A percentile compares a stretch with the other conserved stretches of the same genome.
Evolutionary conservation across 2,888 invertebrate species (phyloP).

Genomic region (Onchidella celtica): DNA sequence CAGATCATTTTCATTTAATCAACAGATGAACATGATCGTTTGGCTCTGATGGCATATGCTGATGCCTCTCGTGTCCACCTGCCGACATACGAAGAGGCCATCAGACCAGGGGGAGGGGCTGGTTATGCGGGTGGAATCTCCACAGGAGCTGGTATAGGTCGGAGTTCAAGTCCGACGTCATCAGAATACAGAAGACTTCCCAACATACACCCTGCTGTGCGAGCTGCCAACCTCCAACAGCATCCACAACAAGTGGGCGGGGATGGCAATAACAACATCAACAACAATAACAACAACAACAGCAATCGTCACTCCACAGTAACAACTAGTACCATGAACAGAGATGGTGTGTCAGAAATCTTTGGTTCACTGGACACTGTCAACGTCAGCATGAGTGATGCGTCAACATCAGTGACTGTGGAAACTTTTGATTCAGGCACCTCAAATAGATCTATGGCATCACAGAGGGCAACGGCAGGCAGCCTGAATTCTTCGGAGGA

Average conservation of each 20-base stretch:
- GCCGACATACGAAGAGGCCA: constrained; percentile 83
- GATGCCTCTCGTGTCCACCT: constrained; percentile 81
- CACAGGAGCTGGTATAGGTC: not conserved
- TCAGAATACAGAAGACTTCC: constrained; percentile 75
- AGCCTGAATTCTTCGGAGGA: constrained; percentile 82
- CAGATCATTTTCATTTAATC: too few relatives aligned
- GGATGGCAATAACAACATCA: constrained; percentile 51
- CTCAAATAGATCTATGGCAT: constrained; percentile 81
- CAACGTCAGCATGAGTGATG: constrained; percentile 81
- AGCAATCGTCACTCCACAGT: constrained; percentile 74
- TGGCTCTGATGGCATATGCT: constrained; percentile 83
- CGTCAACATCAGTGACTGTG: constrained; percentile 83
- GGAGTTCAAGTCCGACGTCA: constrained; percentile 46
- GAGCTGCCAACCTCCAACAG: constrained; percentile 47
- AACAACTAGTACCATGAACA: constrained; percentile 74
- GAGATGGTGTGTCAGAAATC: constrained; percentile 73
- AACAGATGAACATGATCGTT: constrained; percentile 80
- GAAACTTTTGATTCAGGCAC: constrained; percentile 82
- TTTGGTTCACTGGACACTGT: constrained; percentile 84
- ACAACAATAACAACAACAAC: constrained; percentile 52
- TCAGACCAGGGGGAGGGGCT: constrained; percentile 61
- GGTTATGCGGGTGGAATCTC: constrained; percentile 17
- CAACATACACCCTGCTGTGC: constrained; percentile 68
- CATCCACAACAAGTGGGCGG: constrained; percentile 34
- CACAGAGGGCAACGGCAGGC: constrained; percentile 83